A percentile compares a stretch with the other conserved stretches of the same genome.
Conservation (phyloP, 2,797 vertebrate species). For the Diplodus puntazzo region DNA sequence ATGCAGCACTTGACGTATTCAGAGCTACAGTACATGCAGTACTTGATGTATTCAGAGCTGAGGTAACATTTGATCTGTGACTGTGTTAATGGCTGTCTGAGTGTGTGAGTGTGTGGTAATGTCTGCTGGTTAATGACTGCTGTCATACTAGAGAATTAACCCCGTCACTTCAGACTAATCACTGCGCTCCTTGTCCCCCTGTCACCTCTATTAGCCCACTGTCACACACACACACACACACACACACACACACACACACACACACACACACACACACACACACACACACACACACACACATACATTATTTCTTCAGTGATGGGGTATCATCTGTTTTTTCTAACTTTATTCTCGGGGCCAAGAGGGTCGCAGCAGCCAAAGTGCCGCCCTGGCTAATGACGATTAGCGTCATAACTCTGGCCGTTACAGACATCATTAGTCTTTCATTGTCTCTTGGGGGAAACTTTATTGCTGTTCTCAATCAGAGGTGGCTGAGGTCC, state of each 20-base stretch:
- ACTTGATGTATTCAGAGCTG: constrained; percentile 38
- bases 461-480: constrained; percentile 58
- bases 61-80: constrained; percentile 66
- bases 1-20: background rate
- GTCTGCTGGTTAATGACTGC: constrained; percentile 67
- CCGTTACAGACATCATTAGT: constrained; percentile 74
- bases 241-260: constrained; percentile 14
- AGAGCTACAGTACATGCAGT: background rate
- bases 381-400: constrained; percentile 58
- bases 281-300: background rate
- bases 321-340: constrained; percentile 29
- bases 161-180: constrained; percentile 69
- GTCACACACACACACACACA: constrained; percentile 27
- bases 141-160: constrained; percentile 63
- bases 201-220: constrained; percentile 58
- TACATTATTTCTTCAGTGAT: constrained; percentile 20
- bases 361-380: constrained; percentile 47
- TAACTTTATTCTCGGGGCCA: constrained; percentile 20
- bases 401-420: constrained; percentile 65
- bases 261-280: constrained; percentile 28
- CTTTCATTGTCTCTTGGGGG: constrained; percentile 62
- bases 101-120: constrained; percentile 62
- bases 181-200: constrained; percentile 31
- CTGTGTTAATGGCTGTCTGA: constrained; percentile 60
- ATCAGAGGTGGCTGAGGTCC: constrained; percentile 53